These are phyloP conservation scores for Poeciliopsis prolifica DNA, from an alignment of 2,113 vertebrate genomes.

Conservation along the genomic window DNA sequence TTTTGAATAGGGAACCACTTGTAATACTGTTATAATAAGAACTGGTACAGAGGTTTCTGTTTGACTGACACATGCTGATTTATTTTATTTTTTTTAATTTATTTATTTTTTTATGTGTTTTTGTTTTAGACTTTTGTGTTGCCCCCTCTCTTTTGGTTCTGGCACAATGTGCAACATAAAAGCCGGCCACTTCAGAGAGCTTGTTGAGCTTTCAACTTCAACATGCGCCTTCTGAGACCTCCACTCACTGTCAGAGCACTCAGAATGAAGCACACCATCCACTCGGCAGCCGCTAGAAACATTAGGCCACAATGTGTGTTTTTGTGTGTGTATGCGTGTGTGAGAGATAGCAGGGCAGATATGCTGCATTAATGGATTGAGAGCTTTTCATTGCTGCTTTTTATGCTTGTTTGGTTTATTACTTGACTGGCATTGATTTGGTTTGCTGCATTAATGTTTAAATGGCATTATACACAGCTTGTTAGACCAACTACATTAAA, in stretches of 20 bases:
- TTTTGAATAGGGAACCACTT: constrained; percentile 28
- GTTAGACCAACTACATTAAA: constrained; percentile 24
- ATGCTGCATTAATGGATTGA: constrained; percentile 32
- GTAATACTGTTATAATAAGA: constrained; percentile 38
- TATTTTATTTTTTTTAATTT: constrained; percentile 19
- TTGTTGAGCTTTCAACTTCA: constrained; percentile 76
- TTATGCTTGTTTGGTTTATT: constrained; percentile 49
- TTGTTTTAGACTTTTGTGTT: constrained; percentile 42
- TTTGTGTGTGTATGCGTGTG: not conserved
- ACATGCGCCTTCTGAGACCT: constrained; percentile 70
- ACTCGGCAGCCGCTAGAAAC: constrained; percentile 60
- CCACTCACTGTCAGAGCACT: constrained; percentile 70
- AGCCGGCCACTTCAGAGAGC: constrained; percentile 76
- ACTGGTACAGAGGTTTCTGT: not conserved
- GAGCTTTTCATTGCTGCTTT: constrained; percentile 51
- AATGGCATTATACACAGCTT: constrained; percentile 14
- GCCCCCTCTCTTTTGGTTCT: constrained; percentile 45
- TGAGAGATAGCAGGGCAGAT: constrained; percentile 10
- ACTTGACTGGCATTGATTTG: constrained; percentile 42
- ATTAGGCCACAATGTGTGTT: constrained; percentile 26
- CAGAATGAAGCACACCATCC: constrained; percentile 69
- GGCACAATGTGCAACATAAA: constrained; percentile 71
- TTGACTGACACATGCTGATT: constrained; percentile 44
- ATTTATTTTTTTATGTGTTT: not conserved
- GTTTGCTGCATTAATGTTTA: constrained; percentile 21